phyloP scores from a whole-genome alignment of 2,797 vertebrate genomes.

The Rhabdomys pumilio region DNA sequence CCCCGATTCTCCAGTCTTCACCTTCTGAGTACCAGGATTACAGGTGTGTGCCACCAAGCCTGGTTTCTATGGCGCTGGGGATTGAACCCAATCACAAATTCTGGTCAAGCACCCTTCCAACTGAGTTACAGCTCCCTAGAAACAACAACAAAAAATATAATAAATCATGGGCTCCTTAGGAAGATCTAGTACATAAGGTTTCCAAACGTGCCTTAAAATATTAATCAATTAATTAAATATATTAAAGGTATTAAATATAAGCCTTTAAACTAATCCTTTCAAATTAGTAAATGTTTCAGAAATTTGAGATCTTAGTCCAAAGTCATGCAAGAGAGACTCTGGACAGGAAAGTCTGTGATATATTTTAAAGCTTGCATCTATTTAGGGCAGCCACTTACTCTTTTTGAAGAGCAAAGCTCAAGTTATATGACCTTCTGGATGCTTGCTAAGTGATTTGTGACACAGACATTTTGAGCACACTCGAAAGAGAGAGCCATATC shows the following conservation, averaged over 20 bases:
- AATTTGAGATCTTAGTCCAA: neutral
- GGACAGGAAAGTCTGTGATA: neutral
- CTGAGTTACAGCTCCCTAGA: neutral
- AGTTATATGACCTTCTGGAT: neutral
- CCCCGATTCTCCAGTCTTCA: neutral
- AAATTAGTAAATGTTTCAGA: slow-evolving; percentile 25
- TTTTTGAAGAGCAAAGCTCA: slow-evolving; percentile 16
- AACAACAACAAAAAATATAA: neutral
- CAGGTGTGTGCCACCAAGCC: neutral
- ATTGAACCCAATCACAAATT: neutral
- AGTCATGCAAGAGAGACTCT: neutral
- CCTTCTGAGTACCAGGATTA: neutral
- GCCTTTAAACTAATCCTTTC: slow-evolving; percentile 11
- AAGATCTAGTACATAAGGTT: neutral
- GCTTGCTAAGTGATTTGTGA: neutral
- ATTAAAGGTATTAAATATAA: neutral
- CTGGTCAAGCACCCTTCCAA: neutral
- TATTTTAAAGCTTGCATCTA: neutral
- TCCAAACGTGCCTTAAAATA: slow-evolving; percentile 29
- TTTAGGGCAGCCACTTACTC: neutral
- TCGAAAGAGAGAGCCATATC: neutral
- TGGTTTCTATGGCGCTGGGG: neutral
- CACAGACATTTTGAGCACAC: slow-evolving; percentile 15
- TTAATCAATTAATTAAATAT: neutral
- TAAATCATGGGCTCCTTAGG: neutral